These are phyloP conservation scores for Actinia tenebrosa DNA, from an alignment of 64 coral and sea anemone species.

Conservation along the genomic window DNA sequence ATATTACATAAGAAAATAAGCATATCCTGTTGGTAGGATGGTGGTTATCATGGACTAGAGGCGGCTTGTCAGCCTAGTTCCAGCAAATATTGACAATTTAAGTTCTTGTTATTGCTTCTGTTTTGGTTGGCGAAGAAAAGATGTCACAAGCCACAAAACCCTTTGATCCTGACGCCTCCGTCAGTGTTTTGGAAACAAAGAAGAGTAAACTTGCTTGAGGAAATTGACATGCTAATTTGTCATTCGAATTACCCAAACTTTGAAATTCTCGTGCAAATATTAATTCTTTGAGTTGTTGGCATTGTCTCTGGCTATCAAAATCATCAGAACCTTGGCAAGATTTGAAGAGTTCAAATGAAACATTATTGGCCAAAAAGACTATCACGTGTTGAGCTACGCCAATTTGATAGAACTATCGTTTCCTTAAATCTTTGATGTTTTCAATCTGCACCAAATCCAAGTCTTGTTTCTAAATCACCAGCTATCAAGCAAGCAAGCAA, in stretches of 20 bases:
- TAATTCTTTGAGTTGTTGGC: neutral
- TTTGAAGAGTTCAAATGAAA: neutral
- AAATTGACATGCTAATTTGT: slow-evolving; percentile 18
- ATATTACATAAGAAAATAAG: neutral
- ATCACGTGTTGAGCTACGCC: neutral
- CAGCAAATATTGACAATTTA: slow-evolving; percentile 13
- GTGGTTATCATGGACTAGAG: neutral
- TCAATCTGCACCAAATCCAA: neutral
- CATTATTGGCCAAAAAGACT: neutral
- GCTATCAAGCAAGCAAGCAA: neutral
- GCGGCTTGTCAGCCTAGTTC: neutral
- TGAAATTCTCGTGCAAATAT: neutral
- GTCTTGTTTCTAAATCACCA: neutral
- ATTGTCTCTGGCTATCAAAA: slow-evolving; percentile 1
- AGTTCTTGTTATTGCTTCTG: slow-evolving; percentile 10
- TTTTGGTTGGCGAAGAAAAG: neutral
- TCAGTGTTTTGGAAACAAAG: slow-evolving; percentile 5
- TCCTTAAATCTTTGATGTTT: neutral
- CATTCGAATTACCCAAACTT: slow-evolving; percentile 3
- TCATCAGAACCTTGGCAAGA: neutral
- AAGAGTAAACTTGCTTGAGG: neutral
- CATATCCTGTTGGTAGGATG: neutral
- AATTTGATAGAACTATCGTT: neutral
- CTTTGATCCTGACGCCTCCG: neutral
- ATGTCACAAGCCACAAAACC: neutral